Evolutionary conservation across 2,797 vertebrate genomes (phyloP).

Genomic region (Luscinia luscinia): DNA sequence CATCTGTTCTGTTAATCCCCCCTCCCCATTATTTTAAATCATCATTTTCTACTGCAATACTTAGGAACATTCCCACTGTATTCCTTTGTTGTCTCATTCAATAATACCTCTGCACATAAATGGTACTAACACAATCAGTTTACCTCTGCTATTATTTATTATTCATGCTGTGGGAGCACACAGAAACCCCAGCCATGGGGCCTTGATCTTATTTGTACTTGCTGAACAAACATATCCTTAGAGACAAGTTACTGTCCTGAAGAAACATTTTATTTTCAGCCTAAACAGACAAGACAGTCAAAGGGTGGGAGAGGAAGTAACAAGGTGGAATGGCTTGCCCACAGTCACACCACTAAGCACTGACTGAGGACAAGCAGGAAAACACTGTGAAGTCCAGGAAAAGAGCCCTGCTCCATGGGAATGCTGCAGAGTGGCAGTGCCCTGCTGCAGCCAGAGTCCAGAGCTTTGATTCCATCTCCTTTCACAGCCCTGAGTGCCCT

Average conservation of each 20-base stretch:
- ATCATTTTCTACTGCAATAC: background rate
- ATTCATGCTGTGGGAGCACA: constrained; percentile 52
- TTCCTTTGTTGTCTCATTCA: constrained; percentile 16
- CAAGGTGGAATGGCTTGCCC: background rate
- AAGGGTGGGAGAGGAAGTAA: background rate
- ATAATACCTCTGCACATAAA: constrained; percentile 11
- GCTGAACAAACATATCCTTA: constrained; percentile 48
- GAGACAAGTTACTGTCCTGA: constrained; percentile 45
- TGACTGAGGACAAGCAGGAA: background rate
- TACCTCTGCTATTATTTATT: constrained; percentile 51
- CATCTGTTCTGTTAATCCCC: background rate
- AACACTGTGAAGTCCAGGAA: background rate
- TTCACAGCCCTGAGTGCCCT: background rate
- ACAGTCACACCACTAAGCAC: background rate
- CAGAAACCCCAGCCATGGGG: background rate
- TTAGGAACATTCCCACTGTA: background rate
- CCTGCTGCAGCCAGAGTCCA: background rate
- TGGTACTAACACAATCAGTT: constrained; percentile 26
- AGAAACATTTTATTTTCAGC: constrained; percentile 30
- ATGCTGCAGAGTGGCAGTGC: background rate
- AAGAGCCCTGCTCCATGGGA: background rate
- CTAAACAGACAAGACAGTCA: constrained; percentile 21
- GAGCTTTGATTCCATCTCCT: background rate
- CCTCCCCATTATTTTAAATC: background rate
- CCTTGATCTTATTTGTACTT: constrained; percentile 62